A percentile compares a stretch with the other conserved stretches of the same genome.
These are phyloP conservation scores for Tachysurus fulvidraco DNA, from an alignment of 2,113 vertebrate species.

Conservation along the genomic window DNA sequence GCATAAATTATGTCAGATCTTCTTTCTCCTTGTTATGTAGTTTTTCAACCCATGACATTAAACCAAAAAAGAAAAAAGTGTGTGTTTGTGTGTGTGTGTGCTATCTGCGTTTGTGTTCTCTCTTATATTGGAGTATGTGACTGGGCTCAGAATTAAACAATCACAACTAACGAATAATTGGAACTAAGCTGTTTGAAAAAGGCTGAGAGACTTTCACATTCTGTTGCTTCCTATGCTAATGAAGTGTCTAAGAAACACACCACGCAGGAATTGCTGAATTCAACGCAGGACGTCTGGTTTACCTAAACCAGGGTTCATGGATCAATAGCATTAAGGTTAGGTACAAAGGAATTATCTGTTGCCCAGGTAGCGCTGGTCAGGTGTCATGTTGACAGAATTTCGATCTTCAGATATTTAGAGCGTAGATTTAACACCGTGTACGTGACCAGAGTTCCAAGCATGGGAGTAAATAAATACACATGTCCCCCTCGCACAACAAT, in stretches of 20 bases:
- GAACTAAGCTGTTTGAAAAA: slow-evolving; percentile 14
- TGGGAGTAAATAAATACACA: slow-evolving; percentile 23
- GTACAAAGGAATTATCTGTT: slow-evolving; percentile 30
- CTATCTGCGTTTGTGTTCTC: neutral
- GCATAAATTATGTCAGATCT: too few species aligned
- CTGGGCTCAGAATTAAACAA: neutral
- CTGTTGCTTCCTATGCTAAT: slow-evolving; percentile 18
- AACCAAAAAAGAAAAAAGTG: too few species aligned
- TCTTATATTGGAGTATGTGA: neutral
- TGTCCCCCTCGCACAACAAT: slow-evolving; percentile 8
- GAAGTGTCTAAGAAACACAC: neutral
- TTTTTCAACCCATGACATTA: too few species aligned
- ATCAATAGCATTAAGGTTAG: slow-evolving; percentile 30
- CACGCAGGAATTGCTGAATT: slow-evolving; percentile 12
- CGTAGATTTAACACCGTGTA: slow-evolving; percentile 11
- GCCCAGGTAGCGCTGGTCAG: slow-evolving; percentile 25
- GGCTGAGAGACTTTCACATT: neutral
- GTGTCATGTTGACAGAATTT: slow-evolving; percentile 32
- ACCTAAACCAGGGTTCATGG: neutral
- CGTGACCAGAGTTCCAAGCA: slow-evolving; percentile 20
- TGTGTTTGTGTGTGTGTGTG: neutral
- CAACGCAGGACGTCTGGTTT: slow-evolving; percentile 8
- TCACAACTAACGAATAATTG: neutral
- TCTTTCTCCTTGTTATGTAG: too few species aligned
- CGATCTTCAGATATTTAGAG: slow-evolving; percentile 11